Base-by-base conservation (phyloP, 2,113 vertebrate species). In the Sakesphorus luctuosus region DNA sequence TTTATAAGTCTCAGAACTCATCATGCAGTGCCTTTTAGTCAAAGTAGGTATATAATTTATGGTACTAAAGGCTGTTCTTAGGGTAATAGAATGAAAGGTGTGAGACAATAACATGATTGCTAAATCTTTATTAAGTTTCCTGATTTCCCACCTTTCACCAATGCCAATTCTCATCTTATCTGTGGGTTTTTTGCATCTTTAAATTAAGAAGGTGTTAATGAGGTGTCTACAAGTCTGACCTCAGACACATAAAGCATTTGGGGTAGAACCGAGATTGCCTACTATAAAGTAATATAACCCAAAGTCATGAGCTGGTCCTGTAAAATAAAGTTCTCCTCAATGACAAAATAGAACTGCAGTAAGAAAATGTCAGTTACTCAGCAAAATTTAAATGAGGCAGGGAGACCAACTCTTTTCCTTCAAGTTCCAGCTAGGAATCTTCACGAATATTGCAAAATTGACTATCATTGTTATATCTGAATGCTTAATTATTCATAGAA, bases 1-100 rank as follows among this genome's bases (percentile, higher is more conserved):
- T 97, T 96, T 95, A 93, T 97, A 97, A 98, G 90, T 95, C 93
- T 97, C 85, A 87, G 84, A 89, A 96, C 83, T 96, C 91, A 92
- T 97, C 90, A 93, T 76, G 50, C 7, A 13, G 44, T 93, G 96
- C 77, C 44, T 95, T 94, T 96, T 96, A 96, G 92, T 97, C 91
- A 97, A 98, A 97, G 96, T 76, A 90, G 55, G 74, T 96, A 75
- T 93, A 94, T 96, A 90, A 96, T 96, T 97, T 95, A 92, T 78
- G 59, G 59, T 63, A 90, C 67, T 88, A 95, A 92, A 96, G 84
- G 73, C 88, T 95, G 49, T 65, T 92, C 65, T 96, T 96, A 91
- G 33, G 80, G 50, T 85, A 96, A 96, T 76, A 93, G 87, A 98
- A 98, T 96, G 31, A 36, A 93, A 97, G 46, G 26, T 18, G 2